These are phyloP conservation scores for Okamejei kenojei DNA, from an alignment of 2,797 vertebrate species.

Conservation along the genomic window DNA sequence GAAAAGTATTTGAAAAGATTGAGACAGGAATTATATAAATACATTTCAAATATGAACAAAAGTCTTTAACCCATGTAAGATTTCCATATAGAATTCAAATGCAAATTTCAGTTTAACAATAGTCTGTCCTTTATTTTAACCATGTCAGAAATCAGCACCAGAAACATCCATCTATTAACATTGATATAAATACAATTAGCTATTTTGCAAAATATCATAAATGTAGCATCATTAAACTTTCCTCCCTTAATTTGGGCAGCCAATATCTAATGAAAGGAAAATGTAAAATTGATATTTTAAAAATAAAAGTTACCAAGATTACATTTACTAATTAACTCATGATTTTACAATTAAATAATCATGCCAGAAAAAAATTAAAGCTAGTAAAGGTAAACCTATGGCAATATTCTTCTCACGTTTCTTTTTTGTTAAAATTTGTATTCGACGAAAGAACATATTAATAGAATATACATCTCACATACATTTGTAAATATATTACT, in stretches of 20 bases:
- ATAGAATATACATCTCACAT: too few relatives aligned
- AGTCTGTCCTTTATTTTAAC: not conserved
- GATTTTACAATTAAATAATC: not conserved
- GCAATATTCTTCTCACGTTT: not conserved
- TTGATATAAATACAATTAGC: not conserved
- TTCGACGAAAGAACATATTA: too few relatives aligned
- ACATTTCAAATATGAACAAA: not conserved
- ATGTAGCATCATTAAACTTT: not conserved
- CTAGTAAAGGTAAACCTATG: not conserved
- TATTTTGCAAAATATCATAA: not conserved
- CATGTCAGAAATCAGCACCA: conserved; percentile 1
- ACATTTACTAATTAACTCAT: not conserved
- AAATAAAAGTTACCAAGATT: not conserved
- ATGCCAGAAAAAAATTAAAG: too few relatives aligned
- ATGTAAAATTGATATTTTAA: not conserved
- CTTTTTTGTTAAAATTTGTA: too few relatives aligned
- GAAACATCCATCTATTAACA: not conserved
- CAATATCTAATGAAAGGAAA: not conserved
- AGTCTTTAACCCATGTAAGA: not conserved
- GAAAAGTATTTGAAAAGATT: not conserved
- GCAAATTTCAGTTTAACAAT: not conserved
- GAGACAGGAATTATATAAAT: not conserved
- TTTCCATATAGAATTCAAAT: not conserved
- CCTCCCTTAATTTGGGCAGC: not conserved
- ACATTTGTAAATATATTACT: too few relatives aligned